phyloP scores from a whole-genome alignment of 2,888 invertebrate genomes.

The Cantharis rustica region DNA sequence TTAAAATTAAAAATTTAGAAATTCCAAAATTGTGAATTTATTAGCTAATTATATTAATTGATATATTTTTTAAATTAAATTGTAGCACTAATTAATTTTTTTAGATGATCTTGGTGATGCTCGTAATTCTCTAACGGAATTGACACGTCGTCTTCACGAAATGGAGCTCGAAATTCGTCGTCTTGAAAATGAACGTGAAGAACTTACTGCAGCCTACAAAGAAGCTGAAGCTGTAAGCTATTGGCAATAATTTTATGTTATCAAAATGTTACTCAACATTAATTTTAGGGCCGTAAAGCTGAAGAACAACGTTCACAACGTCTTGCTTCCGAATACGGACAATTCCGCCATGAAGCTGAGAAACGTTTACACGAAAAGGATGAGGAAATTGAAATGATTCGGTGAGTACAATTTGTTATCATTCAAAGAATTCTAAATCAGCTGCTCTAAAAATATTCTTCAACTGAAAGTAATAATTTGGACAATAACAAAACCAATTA shows the following conservation, averaged over 20 bases:
- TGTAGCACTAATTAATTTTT: slow-evolving; percentile 31
- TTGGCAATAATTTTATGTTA: neutral
- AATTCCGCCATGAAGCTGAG: slow-evolving; percentile 96
- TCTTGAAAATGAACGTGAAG: slow-evolving; percentile 98
- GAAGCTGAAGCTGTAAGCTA: slow-evolving; percentile 97
- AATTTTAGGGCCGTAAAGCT: slow-evolving; percentile 85
- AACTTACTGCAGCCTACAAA: slow-evolving; percentile 96
- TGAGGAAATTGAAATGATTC: slow-evolving; percentile 96
- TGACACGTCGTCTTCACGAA: slow-evolving; percentile 97
- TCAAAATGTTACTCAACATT: slow-evolving; percentile 4
- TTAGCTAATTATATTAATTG: too few species aligned
- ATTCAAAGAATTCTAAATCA: neutral
- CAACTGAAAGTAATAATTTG: too few species aligned
- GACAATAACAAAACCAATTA: too few species aligned
- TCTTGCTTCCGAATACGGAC: slow-evolving; percentile 88
- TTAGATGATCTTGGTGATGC: slow-evolving; percentile 95
- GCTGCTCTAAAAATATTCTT: too few species aligned
- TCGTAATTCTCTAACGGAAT: slow-evolving; percentile 90
- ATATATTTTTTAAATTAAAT: neutral
- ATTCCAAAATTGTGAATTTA: too few species aligned
- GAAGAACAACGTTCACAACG: slow-evolving; percentile 96
- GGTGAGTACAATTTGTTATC: slow-evolving; percentile 69
- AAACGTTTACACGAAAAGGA: slow-evolving; percentile 97
- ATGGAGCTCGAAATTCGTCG: slow-evolving; percentile 95
- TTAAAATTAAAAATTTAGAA: too few species aligned